A percentile compares a stretch with the other conserved stretches of the same genome.
Conservation (phyloP, 2,113 vertebrate genomes). For the Leucoraja erinaceus region DNA sequence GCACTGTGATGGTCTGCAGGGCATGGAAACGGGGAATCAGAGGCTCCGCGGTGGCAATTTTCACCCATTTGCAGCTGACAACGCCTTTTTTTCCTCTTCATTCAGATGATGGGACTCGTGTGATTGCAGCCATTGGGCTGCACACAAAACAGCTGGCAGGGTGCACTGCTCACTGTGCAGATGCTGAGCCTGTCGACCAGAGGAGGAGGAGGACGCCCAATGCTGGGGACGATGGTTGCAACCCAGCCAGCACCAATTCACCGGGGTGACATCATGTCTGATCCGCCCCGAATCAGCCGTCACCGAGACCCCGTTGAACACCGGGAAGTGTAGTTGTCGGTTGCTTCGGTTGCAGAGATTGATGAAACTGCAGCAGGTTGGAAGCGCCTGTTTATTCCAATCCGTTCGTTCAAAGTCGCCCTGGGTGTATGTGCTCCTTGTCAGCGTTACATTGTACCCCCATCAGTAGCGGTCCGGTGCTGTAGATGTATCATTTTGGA, state of each 20-base stretch:
- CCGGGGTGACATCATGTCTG: slow-evolving; percentile 6
- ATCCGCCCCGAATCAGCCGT: background rate
- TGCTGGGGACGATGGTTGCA: background rate
- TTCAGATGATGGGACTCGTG: slow-evolving; percentile 3
- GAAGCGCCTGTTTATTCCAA: background rate
- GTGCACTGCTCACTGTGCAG: background rate
- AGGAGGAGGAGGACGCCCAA: slow-evolving; percentile 34
- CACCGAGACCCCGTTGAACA: background rate
- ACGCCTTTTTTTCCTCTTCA: background rate
- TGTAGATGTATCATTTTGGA: background rate
- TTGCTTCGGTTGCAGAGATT: too few relatives aligned
- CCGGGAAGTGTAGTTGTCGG: background rate
- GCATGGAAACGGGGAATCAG: background rate
- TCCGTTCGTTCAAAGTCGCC: background rate
- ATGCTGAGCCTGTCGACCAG: background rate
- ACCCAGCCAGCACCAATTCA: background rate
- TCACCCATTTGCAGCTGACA: slow-evolving; percentile 31
- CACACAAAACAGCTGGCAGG: background rate
- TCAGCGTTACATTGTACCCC: background rate
- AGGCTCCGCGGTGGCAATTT: background rate
- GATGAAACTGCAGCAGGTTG: background rate
- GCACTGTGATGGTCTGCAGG: background rate
- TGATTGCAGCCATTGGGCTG: background rate
- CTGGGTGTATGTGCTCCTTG: background rate
- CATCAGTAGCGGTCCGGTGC: background rate